phyloP scores from a whole-genome alignment of 1,140 invertebrate genomes.

The Lycorma delicatula region DNA sequence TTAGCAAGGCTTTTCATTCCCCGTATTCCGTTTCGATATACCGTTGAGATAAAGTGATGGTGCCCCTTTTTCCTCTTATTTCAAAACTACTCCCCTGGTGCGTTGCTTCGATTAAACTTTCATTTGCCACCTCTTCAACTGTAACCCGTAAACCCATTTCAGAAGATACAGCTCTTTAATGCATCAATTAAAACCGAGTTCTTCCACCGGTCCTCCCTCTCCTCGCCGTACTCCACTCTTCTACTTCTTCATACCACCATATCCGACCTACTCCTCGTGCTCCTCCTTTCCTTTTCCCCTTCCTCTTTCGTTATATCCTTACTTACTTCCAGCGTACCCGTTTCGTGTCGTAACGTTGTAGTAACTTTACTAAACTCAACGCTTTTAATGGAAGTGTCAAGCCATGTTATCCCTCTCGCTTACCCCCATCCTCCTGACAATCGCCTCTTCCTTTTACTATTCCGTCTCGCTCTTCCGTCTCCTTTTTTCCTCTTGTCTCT shows the following conservation, averaged over 20 bases:
- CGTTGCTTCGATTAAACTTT: constrained; percentile 5
- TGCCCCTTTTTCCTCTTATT: too few relatives aligned
- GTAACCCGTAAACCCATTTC: too few relatives aligned
- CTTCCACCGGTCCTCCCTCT: neutral
- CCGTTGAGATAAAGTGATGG: too few relatives aligned
- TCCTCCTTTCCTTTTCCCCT: neutral
- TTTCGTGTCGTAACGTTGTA: neutral
- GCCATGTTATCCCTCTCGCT: neutral
- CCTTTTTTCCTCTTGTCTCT: neutral
- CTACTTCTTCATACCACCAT: neutral
- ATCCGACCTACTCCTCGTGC: neutral
- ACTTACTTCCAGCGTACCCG: neutral
- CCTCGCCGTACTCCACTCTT: neutral
- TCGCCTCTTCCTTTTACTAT: neutral
- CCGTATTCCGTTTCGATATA: too few relatives aligned
- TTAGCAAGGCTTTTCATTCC: too few relatives aligned
- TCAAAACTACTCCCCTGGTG: too few relatives aligned
- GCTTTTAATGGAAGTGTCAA: too few relatives aligned
- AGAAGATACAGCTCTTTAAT: too few relatives aligned
- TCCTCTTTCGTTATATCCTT: neutral
- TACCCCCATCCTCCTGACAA: neutral
- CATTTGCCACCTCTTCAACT: neutral
- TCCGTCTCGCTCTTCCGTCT: neutral
- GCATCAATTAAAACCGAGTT: constrained; percentile 2
- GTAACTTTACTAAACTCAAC: neutral